phyloP scores from a whole-genome alignment of 2,113 vertebrate species.

The Myotis davidii region DNA sequence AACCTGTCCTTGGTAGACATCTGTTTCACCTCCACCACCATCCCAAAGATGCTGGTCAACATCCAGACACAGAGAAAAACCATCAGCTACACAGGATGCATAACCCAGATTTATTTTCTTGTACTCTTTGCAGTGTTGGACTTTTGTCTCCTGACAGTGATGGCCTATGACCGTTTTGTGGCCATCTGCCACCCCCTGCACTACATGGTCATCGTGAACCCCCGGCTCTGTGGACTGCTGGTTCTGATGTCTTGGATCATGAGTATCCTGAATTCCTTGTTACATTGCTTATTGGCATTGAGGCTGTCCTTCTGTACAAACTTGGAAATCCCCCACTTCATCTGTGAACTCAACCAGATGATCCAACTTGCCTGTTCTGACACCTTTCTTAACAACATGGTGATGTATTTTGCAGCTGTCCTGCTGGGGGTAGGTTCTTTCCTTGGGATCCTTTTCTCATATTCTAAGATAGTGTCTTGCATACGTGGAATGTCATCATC shows the following conservation, averaged over 20 bases:
- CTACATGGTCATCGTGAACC: not conserved
- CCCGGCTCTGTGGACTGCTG: not conserved
- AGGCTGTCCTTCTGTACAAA: not conserved
- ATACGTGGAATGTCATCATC: not conserved
- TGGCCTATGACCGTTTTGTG: not conserved
- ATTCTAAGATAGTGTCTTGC: conserved; percentile 2
- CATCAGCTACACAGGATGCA: not conserved
- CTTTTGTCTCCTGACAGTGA: not conserved
- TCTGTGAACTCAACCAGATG: conserved; percentile 56
- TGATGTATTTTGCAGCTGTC: not conserved
- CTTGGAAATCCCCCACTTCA: conserved; percentile 33
- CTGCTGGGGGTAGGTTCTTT: not conserved
- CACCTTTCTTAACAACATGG: not conserved
- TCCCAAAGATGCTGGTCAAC: conserved; percentile 13
- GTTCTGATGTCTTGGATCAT: not conserved
- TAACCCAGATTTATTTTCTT: not conserved
- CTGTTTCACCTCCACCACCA: too few relatives aligned
- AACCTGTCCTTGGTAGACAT: too few relatives aligned
- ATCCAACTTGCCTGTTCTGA: not conserved
- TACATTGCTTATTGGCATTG: conserved; percentile 28
- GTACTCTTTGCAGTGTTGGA: not conserved
- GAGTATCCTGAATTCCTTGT: conserved; percentile 5
- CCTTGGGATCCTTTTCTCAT: not conserved
- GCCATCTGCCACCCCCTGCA: not conserved
- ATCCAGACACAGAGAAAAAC: not conserved